Evolutionary conservation across 2,797 vertebrate genomes (phyloP).

Genomic region (Lindbergichthys nudifrons): DNA sequence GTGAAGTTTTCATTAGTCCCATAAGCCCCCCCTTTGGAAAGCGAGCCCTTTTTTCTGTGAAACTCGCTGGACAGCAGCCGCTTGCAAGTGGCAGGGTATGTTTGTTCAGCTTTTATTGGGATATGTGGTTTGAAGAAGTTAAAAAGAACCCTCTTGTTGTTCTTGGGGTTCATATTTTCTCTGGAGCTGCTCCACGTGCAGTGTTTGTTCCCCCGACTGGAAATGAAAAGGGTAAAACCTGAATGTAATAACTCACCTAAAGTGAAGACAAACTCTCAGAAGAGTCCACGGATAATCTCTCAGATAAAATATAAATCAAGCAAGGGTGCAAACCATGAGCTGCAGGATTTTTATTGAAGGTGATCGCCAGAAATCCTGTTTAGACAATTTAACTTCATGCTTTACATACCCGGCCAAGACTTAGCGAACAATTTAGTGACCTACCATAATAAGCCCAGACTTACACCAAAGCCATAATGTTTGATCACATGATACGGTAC

Average conservation of each 20-base stretch:
- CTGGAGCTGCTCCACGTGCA: slow-evolving; percentile 81
- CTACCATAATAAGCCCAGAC: slow-evolving; percentile 34
- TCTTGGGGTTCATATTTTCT: slow-evolving; percentile 86
- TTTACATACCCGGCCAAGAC: slow-evolving; percentile 50
- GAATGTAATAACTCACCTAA: slow-evolving; percentile 77
- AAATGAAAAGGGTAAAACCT: slow-evolving; percentile 70
- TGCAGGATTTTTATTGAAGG: slow-evolving; percentile 37
- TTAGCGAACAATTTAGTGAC: slow-evolving; percentile 45
- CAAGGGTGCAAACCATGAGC: slow-evolving; percentile 41
- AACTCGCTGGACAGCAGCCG: slow-evolving; percentile 79
- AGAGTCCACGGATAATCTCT: slow-evolving; percentile 67
- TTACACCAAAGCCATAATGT: slow-evolving; percentile 44
- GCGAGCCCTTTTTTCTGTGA: slow-evolving; percentile 69
- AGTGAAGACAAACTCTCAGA: slow-evolving; percentile 77
- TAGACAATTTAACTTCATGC: slow-evolving; percentile 34
- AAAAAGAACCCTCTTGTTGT: slow-evolving; percentile 88
- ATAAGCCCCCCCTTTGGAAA: slow-evolving; percentile 75
- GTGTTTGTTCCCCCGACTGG: slow-evolving; percentile 74
- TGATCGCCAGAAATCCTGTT: slow-evolving; percentile 42
- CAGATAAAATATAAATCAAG: slow-evolving; percentile 69
- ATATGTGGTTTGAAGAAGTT: slow-evolving; percentile 88
- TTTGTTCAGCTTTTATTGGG: slow-evolving; percentile 92
- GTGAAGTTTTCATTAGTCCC: slow-evolving; percentile 83
- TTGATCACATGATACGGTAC: slow-evolving; percentile 50
- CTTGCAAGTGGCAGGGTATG: slow-evolving; percentile 83